Evolutionary conservation across 2,797 vertebrate genomes (phyloP).

Genomic region (Semaprochilodus insignis): DNA sequence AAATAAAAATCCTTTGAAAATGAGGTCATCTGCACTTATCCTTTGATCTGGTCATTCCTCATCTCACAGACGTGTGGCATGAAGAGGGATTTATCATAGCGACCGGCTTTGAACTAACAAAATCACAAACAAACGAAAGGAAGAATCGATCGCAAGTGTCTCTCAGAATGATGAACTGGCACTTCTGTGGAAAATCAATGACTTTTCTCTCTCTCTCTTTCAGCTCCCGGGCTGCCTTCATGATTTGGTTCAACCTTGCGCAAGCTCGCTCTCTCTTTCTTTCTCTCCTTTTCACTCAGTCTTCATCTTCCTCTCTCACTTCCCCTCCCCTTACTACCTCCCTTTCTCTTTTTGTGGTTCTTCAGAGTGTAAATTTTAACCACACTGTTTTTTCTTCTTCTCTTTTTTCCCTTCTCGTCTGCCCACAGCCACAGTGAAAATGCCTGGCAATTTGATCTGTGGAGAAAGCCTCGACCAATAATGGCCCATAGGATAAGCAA

Average conservation of each 20-base stretch:
- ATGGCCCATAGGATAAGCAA: conserved; percentile 72
- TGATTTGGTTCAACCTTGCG: conserved; percentile 32
- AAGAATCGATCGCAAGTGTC: conserved; percentile 78
- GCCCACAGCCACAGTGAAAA: conserved; percentile 67
- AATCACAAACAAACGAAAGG: conserved; percentile 85
- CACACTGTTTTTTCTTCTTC: conserved; percentile 37
- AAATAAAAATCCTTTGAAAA: conserved; percentile 61
- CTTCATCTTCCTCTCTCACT: not conserved
- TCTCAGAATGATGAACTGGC: conserved; percentile 84
- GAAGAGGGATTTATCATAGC: conserved; percentile 75
- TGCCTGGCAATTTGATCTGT: conserved; percentile 74
- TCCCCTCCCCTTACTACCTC: conserved; percentile 36
- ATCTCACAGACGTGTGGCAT: conserved; percentile 62
- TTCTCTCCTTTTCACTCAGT: not conserved
- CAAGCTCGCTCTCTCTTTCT: conserved; percentile 10
- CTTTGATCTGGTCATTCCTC: conserved; percentile 70
- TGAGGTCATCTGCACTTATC: conserved; percentile 69
- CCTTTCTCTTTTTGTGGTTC: not conserved
- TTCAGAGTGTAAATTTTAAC: conserved; percentile 37
- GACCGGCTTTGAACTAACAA: conserved; percentile 77
- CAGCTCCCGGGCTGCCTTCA: not conserved
- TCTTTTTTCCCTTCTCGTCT: not conserved
- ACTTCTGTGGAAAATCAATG: conserved; percentile 82
- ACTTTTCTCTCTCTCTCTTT: conserved; percentile 22
- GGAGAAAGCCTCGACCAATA: conserved; percentile 68